Base-by-base conservation (phyloP, 2,113 vertebrate genomes). In the Xiphorhynchus elegans region DNA sequence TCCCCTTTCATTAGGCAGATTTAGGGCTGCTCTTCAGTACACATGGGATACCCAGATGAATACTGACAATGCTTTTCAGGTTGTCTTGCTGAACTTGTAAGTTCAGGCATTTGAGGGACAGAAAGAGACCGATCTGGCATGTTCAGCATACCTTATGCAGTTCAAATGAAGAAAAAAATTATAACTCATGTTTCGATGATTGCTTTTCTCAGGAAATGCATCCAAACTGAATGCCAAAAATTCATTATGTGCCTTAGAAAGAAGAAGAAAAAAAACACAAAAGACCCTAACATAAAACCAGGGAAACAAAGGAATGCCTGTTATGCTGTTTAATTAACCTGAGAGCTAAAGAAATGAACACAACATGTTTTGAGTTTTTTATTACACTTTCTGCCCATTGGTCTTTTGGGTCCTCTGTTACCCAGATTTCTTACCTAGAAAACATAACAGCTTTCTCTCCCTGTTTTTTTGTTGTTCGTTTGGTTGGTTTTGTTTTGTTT, bases 1-100 rank as follows among this genome's bases (percentile, higher is more conserved):
- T 93, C 73, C 12, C 21, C 13, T 94, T 93, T 95, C 75, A 80
- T 89, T 91, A 85, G 42, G 16, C 23, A 80, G 72, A 55, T 67
- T 62, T 47, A 86, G 47, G 5, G 7, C 78, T 86, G 31, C 47
- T 90, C 40, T 68, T 79, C 35, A 68, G 46, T 23, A 40, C 69
- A 67, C 55, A 37, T 82, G 46, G 33, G 28, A 42, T 52, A 60
- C 63, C 25, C 59, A 83, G 60, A 29, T 60, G 15, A 55, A 64
- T 94, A 70, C 68, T 42, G 88, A 59, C 49, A 59, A n/a, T 24
- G 59, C 28, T 74, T 93, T 94, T 82, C 4, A 14, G 35, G 44
- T 25, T n/a, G 24, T 50, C 53, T 72, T 86, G 47, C 33, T 67
- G n/a, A 95, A 87, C 4, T 18, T 50, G 42, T 0, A 60, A 60